These are phyloP conservation scores for Tachycineta bicolor DNA, from an alignment of 2,113 vertebrate species.

Conservation along the genomic window DNA sequence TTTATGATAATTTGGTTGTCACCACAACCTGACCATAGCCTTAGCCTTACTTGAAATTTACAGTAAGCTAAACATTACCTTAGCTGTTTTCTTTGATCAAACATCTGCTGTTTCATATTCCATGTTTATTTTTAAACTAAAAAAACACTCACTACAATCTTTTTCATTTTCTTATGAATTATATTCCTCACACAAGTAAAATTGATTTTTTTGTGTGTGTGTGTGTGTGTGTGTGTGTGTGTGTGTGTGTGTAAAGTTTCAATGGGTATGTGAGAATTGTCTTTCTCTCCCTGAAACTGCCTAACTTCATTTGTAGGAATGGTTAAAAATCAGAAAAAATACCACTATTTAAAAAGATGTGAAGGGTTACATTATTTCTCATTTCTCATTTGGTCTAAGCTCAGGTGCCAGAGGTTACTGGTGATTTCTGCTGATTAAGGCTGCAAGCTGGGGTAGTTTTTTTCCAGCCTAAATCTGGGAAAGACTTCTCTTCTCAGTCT, in stretches of 20 bases:
- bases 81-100: neutral
- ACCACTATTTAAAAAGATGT: neutral
- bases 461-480: neutral
- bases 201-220: neutral
- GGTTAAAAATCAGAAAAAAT: neutral
- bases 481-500: neutral
- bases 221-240: neutral
- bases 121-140: neutral
- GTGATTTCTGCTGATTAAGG: neutral
- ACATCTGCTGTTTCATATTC: neutral
- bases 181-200: neutral
- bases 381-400: neutral
- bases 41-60: neutral
- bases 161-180: neutral
- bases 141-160: neutral
- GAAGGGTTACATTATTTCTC: neutral
- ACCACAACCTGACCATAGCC: neutral
- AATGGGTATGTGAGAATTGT: neutral
- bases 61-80: neutral
- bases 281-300: neutral
- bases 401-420: neutral
- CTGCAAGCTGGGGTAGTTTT: neutral
- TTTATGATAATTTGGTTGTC: neutral
- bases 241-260: neutral
- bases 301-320: neutral